Conservation (phyloP, 2,797 vertebrate genomes). For the Gephyroberyx darwinii region DNA sequence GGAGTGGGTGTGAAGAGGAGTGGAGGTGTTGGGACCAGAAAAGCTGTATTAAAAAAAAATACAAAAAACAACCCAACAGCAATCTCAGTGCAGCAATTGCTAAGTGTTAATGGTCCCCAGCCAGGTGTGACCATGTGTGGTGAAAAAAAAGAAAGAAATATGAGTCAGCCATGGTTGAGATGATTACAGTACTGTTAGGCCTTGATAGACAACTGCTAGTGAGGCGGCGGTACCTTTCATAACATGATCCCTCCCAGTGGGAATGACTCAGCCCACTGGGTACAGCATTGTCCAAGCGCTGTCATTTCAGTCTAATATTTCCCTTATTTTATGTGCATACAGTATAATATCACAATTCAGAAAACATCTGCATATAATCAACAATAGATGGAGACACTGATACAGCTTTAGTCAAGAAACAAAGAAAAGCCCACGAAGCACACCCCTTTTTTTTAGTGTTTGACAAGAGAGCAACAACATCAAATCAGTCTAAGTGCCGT, state of each 20-base stretch:
- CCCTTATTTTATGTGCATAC: conserved; percentile 28
- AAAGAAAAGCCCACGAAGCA: conserved; percentile 33
- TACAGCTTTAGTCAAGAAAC: conserved; percentile 44
- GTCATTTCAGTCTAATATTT: conserved; percentile 29
- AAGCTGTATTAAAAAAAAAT: conserved; percentile 9
- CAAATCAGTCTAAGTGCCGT: conserved; percentile 30
- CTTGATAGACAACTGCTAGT: conserved; percentile 41
- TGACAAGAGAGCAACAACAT: conserved; percentile 39
- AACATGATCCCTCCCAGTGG: conserved; percentile 28
- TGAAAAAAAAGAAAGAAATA: neutral
- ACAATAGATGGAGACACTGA: conserved; percentile 63
- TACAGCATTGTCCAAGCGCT: conserved; percentile 24
- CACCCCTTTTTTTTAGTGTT: conserved; percentile 32
- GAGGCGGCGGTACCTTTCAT: conserved; percentile 29
- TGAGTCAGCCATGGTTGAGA: conserved; percentile 44
- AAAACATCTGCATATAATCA: conserved; percentile 39
- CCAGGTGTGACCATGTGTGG: neutral
- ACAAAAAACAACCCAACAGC: neutral
- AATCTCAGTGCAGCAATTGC: conserved; percentile 10
- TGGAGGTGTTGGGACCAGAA: conserved; percentile 13
- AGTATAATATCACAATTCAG: conserved; percentile 15
- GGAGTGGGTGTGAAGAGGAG: conserved; percentile 26
- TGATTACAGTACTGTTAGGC: conserved; percentile 55
- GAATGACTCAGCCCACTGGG: conserved; percentile 47
- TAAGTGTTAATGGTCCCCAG: conserved; percentile 17